Evolutionary conservation across 2,888 invertebrate species (phyloP).

Genomic region (Onchidella celtica): DNA sequence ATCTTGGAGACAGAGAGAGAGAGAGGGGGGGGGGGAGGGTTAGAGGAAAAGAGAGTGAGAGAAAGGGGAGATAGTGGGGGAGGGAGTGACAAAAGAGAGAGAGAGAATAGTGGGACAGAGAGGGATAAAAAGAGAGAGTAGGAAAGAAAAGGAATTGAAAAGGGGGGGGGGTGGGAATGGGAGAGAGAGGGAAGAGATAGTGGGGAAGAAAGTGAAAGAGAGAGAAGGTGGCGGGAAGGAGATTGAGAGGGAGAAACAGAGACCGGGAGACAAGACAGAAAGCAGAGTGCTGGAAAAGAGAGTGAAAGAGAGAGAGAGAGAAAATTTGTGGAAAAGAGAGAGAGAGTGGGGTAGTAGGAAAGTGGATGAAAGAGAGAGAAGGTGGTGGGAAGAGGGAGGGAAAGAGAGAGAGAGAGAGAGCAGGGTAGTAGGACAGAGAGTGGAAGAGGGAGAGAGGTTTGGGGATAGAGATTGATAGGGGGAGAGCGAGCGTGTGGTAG

Average conservation of each 20-base stretch:
- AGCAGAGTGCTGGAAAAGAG: neutral
- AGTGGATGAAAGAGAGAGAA: slow-evolving; percentile 7
- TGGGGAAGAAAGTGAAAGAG: neutral
- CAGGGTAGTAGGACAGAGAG: neutral
- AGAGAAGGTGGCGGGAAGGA: neutral
- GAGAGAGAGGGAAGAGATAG: neutral
- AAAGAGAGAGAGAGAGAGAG: neutral
- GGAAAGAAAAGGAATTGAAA: neutral
- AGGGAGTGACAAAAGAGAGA: too few relatives aligned
- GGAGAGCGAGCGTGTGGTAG: neutral
- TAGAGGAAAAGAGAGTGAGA: slow-evolving; percentile 8
- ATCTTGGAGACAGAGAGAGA: neutral
- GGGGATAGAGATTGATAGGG: neutral
- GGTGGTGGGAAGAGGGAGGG: slow-evolving; percentile 1
- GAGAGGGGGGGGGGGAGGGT: slow-evolving; percentile 16
- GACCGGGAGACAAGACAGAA: too few relatives aligned
- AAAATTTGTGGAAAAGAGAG: neutral
- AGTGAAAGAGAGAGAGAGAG: neutral
- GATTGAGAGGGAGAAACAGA: slow-evolving; percentile 1
- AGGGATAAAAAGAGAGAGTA: neutral
- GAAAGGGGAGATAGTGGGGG: too few relatives aligned
- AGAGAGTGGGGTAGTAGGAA: neutral
- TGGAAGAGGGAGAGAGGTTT: neutral
- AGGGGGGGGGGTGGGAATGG: neutral
- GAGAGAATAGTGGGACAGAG: too few relatives aligned